Conservation (phyloP, 2,888 invertebrate genomes). For the Drosophila longiperda region DNA sequence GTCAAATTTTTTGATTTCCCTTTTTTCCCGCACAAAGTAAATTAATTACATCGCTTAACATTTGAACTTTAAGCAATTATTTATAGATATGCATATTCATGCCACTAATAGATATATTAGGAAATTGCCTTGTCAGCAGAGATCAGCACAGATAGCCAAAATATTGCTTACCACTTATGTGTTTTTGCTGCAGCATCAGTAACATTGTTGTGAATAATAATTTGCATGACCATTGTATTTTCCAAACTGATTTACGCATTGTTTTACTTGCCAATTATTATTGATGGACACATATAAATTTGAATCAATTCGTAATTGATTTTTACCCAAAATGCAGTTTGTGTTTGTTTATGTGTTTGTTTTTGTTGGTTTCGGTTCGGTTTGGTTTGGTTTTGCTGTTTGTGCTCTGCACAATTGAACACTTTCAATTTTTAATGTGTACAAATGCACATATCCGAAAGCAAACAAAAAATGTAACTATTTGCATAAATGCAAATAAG, state of each 20-base stretch:
- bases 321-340: constrained; percentile 13
- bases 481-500: constrained; percentile 45
- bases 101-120: constrained; percentile 2
- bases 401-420: constrained; percentile 53
- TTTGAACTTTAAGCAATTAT: background rate
- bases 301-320: constrained; percentile 48
- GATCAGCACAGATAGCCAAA: background rate
- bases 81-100: constrained; percentile 3
- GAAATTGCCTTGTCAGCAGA: constrained; percentile 11
- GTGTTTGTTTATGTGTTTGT: constrained; percentile 12
- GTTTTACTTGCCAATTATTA: constrained; percentile 40
- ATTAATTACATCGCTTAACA: background rate
- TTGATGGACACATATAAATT: constrained; percentile 17
- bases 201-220: constrained; percentile 58
- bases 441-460: constrained; percentile 13
- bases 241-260: constrained; percentile 53
- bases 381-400: constrained; percentile 9
- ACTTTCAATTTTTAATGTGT: constrained; percentile 52
- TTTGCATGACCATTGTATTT: constrained; percentile 49
- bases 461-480: constrained; percentile 27
- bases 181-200: constrained; percentile 55
- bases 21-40: constrained; percentile 1
- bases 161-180: constrained; percentile 57
- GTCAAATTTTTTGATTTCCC: background rate
- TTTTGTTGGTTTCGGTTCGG: background rate